These are phyloP conservation scores for Drosophila pruinosa DNA, from an alignment of 1,140 invertebrate genomes.

Conservation along the genomic window DNA sequence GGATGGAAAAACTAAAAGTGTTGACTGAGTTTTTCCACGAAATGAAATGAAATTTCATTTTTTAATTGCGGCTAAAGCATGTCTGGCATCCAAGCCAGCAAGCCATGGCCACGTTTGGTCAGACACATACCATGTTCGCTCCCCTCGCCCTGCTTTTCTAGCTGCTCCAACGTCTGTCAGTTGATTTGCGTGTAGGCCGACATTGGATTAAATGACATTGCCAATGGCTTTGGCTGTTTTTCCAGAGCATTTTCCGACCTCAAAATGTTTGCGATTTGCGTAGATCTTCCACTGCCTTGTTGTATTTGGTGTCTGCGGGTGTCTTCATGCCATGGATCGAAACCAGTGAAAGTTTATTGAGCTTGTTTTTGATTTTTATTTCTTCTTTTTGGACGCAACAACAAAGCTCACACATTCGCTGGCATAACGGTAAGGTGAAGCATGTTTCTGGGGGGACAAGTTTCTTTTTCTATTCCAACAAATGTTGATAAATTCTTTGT, in stretches of 20 bases:
- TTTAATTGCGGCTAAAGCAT: slow-evolving; percentile 55
- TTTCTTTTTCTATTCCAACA: slow-evolving; percentile 43
- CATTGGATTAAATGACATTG: slow-evolving; percentile 11
- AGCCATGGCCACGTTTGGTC: slow-evolving; percentile 18
- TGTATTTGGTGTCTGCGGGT: slow-evolving; percentile 27
- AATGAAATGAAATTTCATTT: slow-evolving; percentile 78
- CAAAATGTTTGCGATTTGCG: slow-evolving; percentile 26
- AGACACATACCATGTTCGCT: background rate
- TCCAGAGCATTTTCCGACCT: background rate
- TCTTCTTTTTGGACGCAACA: background rate
- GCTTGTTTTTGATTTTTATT: slow-evolving; percentile 26
- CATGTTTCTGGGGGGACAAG: slow-evolving; percentile 39
- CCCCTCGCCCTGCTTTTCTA: too few relatives aligned
- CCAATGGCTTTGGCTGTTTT: background rate
- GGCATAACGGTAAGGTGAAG: slow-evolving; percentile 48
- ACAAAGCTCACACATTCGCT: background rate
- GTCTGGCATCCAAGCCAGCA: slow-evolving; percentile 41
- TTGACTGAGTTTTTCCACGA: slow-evolving; percentile 33
- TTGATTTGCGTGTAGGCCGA: slow-evolving; percentile 5
- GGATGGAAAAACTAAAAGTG: slow-evolving; percentile 64
- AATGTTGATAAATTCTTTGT: slow-evolving; percentile 53
- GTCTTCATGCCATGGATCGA: slow-evolving; percentile 62
- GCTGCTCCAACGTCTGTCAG: background rate
- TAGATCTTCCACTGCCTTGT: slow-evolving; percentile 20
- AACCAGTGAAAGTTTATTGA: slow-evolving; percentile 79